These are phyloP conservation scores for Aphelinus atriplicis DNA, from an alignment of 1,140 invertebrate genomes.

Conservation along the genomic window DNA sequence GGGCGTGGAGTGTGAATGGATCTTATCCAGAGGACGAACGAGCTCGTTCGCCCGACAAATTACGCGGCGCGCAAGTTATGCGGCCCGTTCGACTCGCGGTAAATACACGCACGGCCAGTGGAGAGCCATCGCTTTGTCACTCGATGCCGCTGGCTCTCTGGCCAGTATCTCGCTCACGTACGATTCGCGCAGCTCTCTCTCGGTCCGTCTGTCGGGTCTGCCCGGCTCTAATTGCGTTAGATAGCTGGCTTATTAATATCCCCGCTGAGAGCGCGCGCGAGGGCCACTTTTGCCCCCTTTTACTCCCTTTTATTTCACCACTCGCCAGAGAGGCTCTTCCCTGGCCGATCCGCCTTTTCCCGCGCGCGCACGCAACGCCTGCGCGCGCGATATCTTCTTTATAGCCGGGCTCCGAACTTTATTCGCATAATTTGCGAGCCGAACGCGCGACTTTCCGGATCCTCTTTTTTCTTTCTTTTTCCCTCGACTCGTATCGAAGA, in stretches of 20 bases:
- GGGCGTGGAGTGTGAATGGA: conserved; percentile 25
- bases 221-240: conserved; percentile 63
- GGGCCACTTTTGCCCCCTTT: not conserved
- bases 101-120: not conserved
- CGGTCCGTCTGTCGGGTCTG: conserved; percentile 18
- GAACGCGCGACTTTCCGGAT: no score
- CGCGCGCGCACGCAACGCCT: not conserved
- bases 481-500: no score
- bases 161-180: conserved; percentile 52
- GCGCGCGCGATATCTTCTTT: not conserved
- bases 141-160: not conserved
- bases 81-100: not conserved
- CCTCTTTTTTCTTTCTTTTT: no score
- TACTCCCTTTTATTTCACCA: no score
- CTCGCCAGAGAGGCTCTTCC: no score
- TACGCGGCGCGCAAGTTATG: conserved; percentile 24
- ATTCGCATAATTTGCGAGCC: no score
- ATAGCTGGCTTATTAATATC: conserved; percentile 65
- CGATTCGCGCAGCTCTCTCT: conserved; percentile 1
- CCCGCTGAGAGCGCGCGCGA: conserved; percentile 35
- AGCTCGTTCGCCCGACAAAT: conserved; percentile 31
- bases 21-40: conserved; percentile 34
- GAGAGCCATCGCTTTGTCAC: conserved; percentile 11
- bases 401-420: not conserved
- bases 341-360: no score